Percentiles rank a stretch among this genome's conserved stretches.
Evolutionary conservation across 2,797 vertebrate species (phyloP).

Genomic region (Scolopax bukidnonensis): DNA sequence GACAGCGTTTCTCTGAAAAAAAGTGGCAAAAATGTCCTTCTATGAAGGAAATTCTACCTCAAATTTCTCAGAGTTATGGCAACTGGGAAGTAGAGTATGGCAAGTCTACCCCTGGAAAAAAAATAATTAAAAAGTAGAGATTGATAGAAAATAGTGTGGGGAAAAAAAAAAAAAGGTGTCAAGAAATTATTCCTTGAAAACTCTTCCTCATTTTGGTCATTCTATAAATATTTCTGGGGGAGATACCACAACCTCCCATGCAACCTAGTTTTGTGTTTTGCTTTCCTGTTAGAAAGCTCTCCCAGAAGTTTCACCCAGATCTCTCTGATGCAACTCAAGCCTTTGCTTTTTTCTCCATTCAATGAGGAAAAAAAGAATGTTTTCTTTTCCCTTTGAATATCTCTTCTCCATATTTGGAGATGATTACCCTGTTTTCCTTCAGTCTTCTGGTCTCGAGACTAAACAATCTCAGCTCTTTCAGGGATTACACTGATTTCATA

Average conservation of each 20-base stretch:
- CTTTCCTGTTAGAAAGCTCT: background rate
- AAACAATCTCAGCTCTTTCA: slow-evolving; percentile 35
- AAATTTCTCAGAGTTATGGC: background rate
- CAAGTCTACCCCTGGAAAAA: rapidly evolving
- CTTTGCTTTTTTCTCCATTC: background rate
- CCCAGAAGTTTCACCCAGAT: background rate
- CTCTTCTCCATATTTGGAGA: slow-evolving; percentile 25
- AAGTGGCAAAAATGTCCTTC: background rate
- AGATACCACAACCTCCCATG: background rate
- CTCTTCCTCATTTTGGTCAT: background rate
- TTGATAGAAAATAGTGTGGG: background rate
- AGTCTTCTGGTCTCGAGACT: slow-evolving; percentile 16
- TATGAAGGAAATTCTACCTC: background rate
- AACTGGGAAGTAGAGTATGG: background rate
- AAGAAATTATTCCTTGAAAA: background rate
- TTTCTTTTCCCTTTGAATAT: background rate
- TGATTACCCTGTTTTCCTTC: slow-evolving; percentile 11
- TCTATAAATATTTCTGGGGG: background rate
- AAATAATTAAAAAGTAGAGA: background rate
- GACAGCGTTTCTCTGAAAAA: background rate
- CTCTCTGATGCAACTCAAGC: background rate
- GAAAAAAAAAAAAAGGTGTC: rapidly evolving
- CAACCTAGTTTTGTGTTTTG: background rate
- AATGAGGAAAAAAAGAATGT: background rate
- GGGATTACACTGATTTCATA: background rate